phyloP scores from a whole-genome alignment of 23 tunicate genomes.

The Aplidium turbinatum region DNA sequence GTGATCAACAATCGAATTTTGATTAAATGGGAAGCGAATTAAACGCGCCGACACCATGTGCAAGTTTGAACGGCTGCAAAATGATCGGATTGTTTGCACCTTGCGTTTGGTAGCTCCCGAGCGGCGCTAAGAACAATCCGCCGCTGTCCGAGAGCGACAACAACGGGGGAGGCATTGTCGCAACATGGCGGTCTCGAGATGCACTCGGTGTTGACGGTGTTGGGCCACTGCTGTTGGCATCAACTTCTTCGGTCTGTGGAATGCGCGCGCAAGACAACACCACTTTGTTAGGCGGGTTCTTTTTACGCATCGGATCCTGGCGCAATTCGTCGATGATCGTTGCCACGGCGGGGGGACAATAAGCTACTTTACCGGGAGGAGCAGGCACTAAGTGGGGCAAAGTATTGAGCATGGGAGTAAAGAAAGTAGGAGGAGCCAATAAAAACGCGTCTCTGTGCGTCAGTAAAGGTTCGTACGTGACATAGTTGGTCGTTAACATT shows the following conservation, averaged over 20 bases:
- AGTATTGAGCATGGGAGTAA: conserved; percentile 47
- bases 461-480: conserved; percentile 36
- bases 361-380: conserved; percentile 17
- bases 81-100: background rate
- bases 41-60: conserved; percentile 5
- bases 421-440: conserved; percentile 41
- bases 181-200: background rate
- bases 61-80: conserved; percentile 24
- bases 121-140: background rate
- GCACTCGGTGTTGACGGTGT: background rate
- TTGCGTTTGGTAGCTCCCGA: background rate
- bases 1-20: no score
- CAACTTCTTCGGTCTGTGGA: background rate
- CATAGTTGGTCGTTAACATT: conserved; percentile 51
- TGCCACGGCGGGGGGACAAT: conserved; percentile 65
- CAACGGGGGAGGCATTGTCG: background rate
- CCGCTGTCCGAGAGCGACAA: background rate
- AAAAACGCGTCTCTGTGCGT: conserved; percentile 39
- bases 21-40: conserved; percentile 24
- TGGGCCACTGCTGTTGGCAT: background rate
- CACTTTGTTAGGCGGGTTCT: conserved; percentile 79
- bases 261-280: conserved; percentile 40
- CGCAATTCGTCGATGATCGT: conserved; percentile 64
- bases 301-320: conserved; percentile 75
- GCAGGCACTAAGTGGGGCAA: conserved; percentile 19